A percentile compares a stretch with the other conserved stretches of the same genome.
phyloP scores from a whole-genome alignment of 2,797 vertebrate species.

The Tachyglossus aculeatus region DNA sequence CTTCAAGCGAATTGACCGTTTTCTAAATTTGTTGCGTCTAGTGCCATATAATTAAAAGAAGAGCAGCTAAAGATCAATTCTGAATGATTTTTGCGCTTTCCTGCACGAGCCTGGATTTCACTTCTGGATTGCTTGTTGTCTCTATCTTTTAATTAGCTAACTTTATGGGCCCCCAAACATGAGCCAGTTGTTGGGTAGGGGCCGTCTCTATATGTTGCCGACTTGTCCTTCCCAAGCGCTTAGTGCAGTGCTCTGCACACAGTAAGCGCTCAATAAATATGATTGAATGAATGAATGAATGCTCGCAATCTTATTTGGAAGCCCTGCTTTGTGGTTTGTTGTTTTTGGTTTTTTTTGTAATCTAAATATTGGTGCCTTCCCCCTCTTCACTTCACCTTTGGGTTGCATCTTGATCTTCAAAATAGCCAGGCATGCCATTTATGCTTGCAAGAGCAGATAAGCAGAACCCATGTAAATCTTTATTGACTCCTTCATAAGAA shows the following conservation, averaged over 20 bases:
- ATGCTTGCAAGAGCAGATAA: slow-evolving; percentile 25
- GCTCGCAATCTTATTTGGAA: neutral
- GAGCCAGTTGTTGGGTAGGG: too few relatives aligned
- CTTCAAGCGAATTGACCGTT: slow-evolving; percentile 36
- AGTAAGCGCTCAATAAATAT: too few relatives aligned
- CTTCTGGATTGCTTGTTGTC: slow-evolving; percentile 42
- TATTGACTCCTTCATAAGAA: slow-evolving; percentile 40
- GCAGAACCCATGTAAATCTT: slow-evolving; percentile 53
- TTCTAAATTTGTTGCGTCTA: slow-evolving; percentile 43
- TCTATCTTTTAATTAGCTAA: too few relatives aligned
- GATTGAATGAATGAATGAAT: too few relatives aligned
- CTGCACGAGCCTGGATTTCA: slow-evolving; percentile 3
- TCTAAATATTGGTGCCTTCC: slow-evolving; percentile 25
- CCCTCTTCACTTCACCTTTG: neutral
- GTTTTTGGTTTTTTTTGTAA: slow-evolving; percentile 27
- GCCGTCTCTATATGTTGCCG: too few relatives aligned
- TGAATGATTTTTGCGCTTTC: slow-evolving; percentile 50
- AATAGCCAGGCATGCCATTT: slow-evolving; percentile 7
- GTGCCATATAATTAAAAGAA: slow-evolving; percentile 36
- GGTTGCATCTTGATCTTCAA: slow-evolving; percentile 38
- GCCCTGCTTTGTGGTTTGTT: slow-evolving; percentile 2
- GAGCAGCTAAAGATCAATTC: slow-evolving; percentile 3
- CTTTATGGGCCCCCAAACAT: too few relatives aligned
- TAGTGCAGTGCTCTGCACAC: too few relatives aligned
- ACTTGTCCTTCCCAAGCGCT: too few relatives aligned